phyloP scores from a whole-genome alignment of 2,113 vertebrate species.

The Aythya baeri region DNA sequence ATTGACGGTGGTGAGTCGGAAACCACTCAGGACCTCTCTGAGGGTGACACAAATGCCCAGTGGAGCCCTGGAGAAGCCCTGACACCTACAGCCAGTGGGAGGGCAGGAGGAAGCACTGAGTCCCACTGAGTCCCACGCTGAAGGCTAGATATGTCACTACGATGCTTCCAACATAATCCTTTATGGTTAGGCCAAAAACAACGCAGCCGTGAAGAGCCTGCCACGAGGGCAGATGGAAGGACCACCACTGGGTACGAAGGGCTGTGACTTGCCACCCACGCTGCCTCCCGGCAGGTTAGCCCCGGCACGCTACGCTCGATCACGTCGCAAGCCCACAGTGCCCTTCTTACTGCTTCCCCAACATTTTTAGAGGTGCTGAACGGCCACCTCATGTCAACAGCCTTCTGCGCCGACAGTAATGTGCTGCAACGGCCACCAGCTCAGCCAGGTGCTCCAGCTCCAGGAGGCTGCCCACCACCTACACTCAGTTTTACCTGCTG shows the following conservation, averaged over 20 bases:
- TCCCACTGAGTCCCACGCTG: neutral
- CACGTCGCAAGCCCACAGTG: fast-evolving
- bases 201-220: neutral
- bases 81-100: neutral
- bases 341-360: neutral
- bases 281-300: neutral
- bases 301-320: neutral
- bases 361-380: neutral
- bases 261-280: neutral
- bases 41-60: fast-evolving
- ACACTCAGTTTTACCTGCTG: neutral
- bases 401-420: neutral
- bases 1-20: neutral
- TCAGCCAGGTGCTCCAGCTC: neutral
- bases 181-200: neutral
- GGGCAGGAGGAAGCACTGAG: neutral
- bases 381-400: neutral
- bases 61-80: fast-evolving
- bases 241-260: fast-evolving
- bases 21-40: fast-evolving
- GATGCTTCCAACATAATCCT: neutral
- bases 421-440: neutral
- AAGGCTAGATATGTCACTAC: neutral
- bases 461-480: neutral
- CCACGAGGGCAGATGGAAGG: neutral